Base-by-base conservation (phyloP, 2,888 invertebrate genomes). In the Seira sanloemensis region DNA sequence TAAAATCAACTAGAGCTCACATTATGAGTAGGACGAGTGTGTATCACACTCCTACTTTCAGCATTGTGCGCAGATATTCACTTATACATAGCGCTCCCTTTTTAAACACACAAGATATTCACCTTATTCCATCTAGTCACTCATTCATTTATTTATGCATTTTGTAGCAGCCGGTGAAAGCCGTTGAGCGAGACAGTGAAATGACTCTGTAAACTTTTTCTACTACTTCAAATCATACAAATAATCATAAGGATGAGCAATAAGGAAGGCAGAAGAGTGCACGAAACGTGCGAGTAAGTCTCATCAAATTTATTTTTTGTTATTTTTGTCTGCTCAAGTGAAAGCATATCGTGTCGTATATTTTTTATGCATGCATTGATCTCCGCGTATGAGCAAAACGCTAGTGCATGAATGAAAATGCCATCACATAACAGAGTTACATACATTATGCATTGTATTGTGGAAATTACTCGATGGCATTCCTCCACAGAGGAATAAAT, bases 111-210 rank as follows among this genome's bases (percentile, higher is more conserved):
- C 12, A 50, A 73, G 23, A 72, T 65, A 79, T 37, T 79, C 71
- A 79, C 79, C 79, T 79, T 75, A 75, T 66, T 72, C 50, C 50
- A 50, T 46, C 73, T 67, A 73, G 72, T 66, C 65, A 79, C 54
- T 50, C 50, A 50, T 50, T 79, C 74, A 80, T 80, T 80, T 58
- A 80, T 73, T 74, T 80, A 74, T 80, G 73, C 54, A 80, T 80
- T 75, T 73, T 74, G 74, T 68, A 80, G 67, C 71, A 74, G 68
- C 74, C 73, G 58, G 68, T 67, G 58, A 50, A 66, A 74, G 21
- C 27, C 67, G 54, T 58, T 16, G 65, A 18, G 27, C 16, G 65
- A 66, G 62, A 73, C 54, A 78, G 66, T 50, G 62, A 66, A 73
- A 66, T 58, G 25, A n/a, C 18, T 46, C 46, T 21, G 25, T 69